phyloP scores from a whole-genome alignment of 1,140 invertebrate genomes.

The Limonius californicus region DNA sequence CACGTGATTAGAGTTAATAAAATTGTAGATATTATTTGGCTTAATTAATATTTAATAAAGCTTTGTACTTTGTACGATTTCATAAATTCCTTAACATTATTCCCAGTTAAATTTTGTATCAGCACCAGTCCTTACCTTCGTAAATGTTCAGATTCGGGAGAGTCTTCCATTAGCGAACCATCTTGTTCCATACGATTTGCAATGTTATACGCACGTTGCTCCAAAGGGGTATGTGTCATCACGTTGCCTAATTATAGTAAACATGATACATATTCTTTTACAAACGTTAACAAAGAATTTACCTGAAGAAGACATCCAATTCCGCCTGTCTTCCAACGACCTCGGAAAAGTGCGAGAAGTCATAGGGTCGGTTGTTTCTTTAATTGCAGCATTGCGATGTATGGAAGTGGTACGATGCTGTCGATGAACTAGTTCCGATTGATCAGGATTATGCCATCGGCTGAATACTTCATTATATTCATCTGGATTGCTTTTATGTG shows the following conservation, averaged over 20 bases:
- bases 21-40: no score
- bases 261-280: background rate
- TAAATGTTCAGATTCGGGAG: constrained; percentile 53
- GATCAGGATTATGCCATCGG: no score
- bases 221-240: constrained; percentile 21
- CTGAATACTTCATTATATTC: no score
- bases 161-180: constrained; percentile 57
- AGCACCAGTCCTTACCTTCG: constrained; percentile 49
- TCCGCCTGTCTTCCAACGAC: constrained; percentile 10
- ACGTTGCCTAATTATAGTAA: background rate
- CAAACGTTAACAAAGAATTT: constrained; percentile 5
- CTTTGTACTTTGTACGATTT: no score
- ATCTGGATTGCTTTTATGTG: no score
- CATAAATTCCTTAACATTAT: no score
- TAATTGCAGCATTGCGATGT: constrained; percentile 19
- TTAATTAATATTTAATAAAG: no score
- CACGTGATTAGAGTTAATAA: no score
- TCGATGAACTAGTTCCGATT: background rate
- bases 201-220: constrained; percentile 52
- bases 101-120: no score
- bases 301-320: constrained; percentile 10
- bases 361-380: background rate
- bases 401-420: constrained; percentile 21
- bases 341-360: constrained; percentile 2
- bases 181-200: constrained; percentile 58